These are phyloP conservation scores for Troides helena DNA, from an alignment of 2,888 invertebrate genomes.

Conservation along the genomic window DNA sequence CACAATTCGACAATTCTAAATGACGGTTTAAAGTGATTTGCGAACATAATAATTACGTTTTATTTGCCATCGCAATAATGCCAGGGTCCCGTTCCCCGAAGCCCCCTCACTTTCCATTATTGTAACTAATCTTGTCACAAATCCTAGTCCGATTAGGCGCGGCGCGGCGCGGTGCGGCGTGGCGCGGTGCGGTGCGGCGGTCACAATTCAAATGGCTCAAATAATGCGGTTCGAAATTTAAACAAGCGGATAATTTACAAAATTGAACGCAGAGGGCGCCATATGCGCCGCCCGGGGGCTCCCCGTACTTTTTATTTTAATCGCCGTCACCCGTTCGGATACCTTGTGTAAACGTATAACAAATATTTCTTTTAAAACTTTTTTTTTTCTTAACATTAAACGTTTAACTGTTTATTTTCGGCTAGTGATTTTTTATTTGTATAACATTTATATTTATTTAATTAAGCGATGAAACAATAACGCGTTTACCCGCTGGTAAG, in stretches of 20 bases:
- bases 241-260: constrained; percentile 71
- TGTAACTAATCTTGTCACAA: constrained; percentile 74
- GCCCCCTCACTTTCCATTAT: constrained; percentile 56
- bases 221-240: constrained; percentile 66
- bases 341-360: constrained; percentile 8
- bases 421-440: no score
- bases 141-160: constrained; percentile 67
- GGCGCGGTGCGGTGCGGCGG: constrained; percentile 17
- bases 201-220: constrained; percentile 60
- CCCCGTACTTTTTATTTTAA: constrained; percentile 39
- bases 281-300: constrained; percentile 65
- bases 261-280: constrained; percentile 59
- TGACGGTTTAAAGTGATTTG: constrained; percentile 43
- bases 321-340: constrained; percentile 51
- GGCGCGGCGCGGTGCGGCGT: constrained; percentile 18
- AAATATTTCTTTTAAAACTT: constrained; percentile 37
- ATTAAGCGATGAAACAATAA: no score
- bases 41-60: constrained; percentile 58
- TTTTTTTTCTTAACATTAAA: background rate
- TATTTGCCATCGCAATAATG: constrained; percentile 54
- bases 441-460: no score
- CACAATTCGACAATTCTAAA: constrained; percentile 28
- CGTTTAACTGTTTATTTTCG: background rate
- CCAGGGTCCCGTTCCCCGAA: constrained; percentile 53
- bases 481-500: no score